phyloP scores from a whole-genome alignment of 2,888 invertebrate genomes.

The Lasioglossum calceatum region DNA sequence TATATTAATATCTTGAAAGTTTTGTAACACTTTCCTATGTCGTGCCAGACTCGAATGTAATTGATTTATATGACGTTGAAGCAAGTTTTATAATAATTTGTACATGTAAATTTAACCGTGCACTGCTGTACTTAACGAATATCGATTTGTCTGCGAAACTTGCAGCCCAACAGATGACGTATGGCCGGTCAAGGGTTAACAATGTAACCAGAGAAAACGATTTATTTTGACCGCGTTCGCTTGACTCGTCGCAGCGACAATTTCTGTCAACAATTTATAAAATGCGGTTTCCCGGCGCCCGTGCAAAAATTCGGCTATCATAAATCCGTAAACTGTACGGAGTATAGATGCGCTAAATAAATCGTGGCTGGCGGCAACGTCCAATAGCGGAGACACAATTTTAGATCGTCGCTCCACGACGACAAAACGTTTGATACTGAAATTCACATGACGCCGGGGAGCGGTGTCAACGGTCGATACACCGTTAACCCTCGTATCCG shows the following conservation, averaged over 20 bases:
- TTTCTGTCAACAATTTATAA: conserved; percentile 1
- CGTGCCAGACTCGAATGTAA: no score
- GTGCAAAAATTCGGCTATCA: not conserved
- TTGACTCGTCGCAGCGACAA: not conserved
- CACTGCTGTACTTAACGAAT: not conserved
- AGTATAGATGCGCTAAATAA: not conserved
- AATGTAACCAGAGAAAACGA: not conserved
- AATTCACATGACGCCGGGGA: not conserved
- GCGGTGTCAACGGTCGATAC: not conserved
- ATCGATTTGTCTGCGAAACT: not conserved
- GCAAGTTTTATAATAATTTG: no score
- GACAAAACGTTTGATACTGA: not conserved
- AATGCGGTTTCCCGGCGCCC: not conserved
- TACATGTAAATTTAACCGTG: not conserved
- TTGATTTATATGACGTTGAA: no score
- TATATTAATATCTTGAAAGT: no score
- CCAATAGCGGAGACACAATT: not conserved
- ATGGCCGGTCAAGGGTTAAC: not conserved
- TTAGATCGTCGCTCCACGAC: not conserved
- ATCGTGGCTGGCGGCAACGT: not conserved
- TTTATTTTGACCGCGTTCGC: not conserved
- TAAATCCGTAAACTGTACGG: not conserved
- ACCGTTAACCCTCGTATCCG: not conserved
- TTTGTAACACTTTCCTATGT: no score
- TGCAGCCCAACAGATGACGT: not conserved